Evolutionary conservation across 1,140 invertebrate genomes (phyloP), one percentile per base, ranked within the genome.

Genomic region (Adelges cooleyi): DNA sequence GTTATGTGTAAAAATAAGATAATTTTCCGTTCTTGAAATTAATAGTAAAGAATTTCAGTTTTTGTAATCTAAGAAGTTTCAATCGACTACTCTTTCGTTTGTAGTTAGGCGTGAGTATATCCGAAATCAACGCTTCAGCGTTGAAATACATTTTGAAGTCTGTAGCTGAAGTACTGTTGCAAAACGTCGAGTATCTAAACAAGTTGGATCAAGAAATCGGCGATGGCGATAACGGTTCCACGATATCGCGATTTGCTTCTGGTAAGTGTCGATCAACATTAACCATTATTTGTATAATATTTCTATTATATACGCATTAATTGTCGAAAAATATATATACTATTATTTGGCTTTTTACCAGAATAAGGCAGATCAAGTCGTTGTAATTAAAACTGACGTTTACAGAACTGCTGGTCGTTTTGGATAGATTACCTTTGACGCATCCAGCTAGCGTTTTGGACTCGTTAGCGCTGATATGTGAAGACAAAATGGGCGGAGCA

Each of bases 201-300:
- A 73, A 76, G 23, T 72, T 92, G 15, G 89, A 92, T 72, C 80
- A 78, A 0, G 82, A 82, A 5, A 84, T 85, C 72, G 90, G 90
- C 2, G 90, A 92, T 72, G 87, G 87, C 0, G 89, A 92, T 71
- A 89, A 86, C 74, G 89, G 90, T 3, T 80, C 80, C 1, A 91
- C 89, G 0, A 73, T 89, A 13, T 78, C 78, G 49, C 76, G 79
- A 56, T 82, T 88, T 46, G 82, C 82, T 10, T 73, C 80, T 70
- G 81, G 81, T 80, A 73, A 68, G 56, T 62, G 9, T 17, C 10
- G 22, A 53, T 1, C 42, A 17, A 46, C 22, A 46, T 46, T 36
- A 33, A 33, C 29, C 5, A 33, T 15, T 54, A 23, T 13, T 13
- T 20, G 27, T 25, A 40, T 17, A 3, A 48, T 38, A 46, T 22